Base-by-base conservation (phyloP, 1,140 invertebrate species). In the Meloidogyne floridensis region DNA sequence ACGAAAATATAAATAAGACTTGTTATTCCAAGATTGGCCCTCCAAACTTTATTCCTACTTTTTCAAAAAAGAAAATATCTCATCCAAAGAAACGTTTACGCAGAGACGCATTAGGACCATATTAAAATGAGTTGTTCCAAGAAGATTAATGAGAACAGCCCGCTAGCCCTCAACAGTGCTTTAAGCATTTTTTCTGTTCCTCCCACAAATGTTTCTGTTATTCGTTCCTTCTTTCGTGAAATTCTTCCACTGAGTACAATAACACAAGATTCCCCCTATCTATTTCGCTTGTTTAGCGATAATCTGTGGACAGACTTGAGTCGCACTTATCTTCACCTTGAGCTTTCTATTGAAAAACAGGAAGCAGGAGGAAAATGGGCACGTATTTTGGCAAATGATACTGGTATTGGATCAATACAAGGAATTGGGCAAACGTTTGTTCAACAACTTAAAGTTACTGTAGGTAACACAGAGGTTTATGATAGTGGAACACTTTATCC, bases 351-450 rank as follows among this genome's bases (percentile, higher is more conserved):
- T 13, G 56, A 83, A 47, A 72, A 82, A 15, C 3, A 8, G 4
- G 54, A 9, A 11, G 15, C 53, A 3, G 81, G 11, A 7, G 7
- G 42, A 8, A 18, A 72, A 32, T 32, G 32, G 32, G 18, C 42
- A 43, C 15, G 8, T 18, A 13, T 42, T 9, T 54, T 82, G 10
- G 65, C 20, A 13, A 20, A 81, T 81, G 32, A 32, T 32, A 72
- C 5, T 5, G 47, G 8, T 32, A 42, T 85, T 47, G 84, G 18
- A 10, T 11, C 74, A 20, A 85, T 83, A 2, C 82, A 83, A 73
- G 42, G n/a, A 10, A 82, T 83, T 85, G 82, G 82, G 0, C 83
- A 72, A 20, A 83, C 84, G 4, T 83, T 86, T 86, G 42, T 85
- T 10, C 84, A 74, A 71, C 84, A 83, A 53, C 18, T 83, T 6